A percentile compares a stretch with the other conserved stretches of the same genome.
These are phyloP conservation scores for Halichondria panicea DNA, from an alignment of 37 sponge, comb jelly and placozoan genomes.

Conservation along the genomic window DNA sequence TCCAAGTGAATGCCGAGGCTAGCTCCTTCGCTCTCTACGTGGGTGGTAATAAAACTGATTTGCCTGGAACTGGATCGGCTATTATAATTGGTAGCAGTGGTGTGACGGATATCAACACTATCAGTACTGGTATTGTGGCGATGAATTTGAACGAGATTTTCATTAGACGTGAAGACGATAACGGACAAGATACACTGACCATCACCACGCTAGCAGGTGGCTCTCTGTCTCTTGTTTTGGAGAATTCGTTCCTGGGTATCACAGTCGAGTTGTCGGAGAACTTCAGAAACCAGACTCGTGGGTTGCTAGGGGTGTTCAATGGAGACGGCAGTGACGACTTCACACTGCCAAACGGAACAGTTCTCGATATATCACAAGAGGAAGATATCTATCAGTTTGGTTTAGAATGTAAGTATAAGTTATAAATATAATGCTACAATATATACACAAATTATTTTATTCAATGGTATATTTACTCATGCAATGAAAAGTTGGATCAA, in stretches of 20 bases:
- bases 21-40: not conserved
- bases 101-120: not conserved
- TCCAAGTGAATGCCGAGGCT: slow-evolving; percentile 11
- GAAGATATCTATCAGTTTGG: slow-evolving; percentile 60
- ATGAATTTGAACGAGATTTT: too few relatives aligned
- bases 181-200: not conserved
- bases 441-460: too few relatives aligned
- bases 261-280: not conserved
- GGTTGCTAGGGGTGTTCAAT: slow-evolving; percentile 59
- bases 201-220: slow-evolving; percentile 26
- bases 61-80: too few relatives aligned
- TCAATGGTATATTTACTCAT: too few relatives aligned
- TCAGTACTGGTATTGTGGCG: not conserved
- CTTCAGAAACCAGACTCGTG: slow-evolving; percentile 27
- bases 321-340: slow-evolving; percentile 52
- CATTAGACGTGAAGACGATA: too few relatives aligned
- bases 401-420: slow-evolving; percentile 40
- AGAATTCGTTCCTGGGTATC: not conserved
- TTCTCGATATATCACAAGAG: slow-evolving; percentile 27
- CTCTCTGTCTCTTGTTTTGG: slow-evolving; percentile 13
- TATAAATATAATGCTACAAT: not conserved
- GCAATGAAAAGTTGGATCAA: too few relatives aligned
- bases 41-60: not conserved
- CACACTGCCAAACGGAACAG: slow-evolving; percentile 27
- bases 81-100: too few relatives aligned